Conservation (phyloP, 2,113 vertebrate species). For the Lasiurus borealis region DNA sequence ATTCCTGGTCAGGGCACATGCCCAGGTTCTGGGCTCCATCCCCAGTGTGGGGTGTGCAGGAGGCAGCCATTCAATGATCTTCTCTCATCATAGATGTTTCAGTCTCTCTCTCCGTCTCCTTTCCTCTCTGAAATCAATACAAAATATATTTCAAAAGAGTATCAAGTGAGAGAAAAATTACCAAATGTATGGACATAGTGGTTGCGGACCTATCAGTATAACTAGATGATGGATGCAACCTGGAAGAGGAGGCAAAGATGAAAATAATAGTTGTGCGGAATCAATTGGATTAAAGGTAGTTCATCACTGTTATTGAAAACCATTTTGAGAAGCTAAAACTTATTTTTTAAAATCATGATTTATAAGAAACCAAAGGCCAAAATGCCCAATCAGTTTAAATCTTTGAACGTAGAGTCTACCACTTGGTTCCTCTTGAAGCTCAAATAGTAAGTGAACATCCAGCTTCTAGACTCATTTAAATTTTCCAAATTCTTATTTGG, state of each 20-base stretch:
- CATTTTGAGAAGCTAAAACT: not conserved
- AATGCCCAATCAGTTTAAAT: not conserved
- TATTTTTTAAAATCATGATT: not conserved
- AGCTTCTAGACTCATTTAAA: not conserved
- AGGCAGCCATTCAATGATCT: too few species aligned
- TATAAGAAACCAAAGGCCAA: not conserved
- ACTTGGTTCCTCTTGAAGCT: not conserved
- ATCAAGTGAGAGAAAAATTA: conserved; percentile 4
- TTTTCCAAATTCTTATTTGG: not conserved
- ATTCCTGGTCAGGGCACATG: too few species aligned
- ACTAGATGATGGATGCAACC: not conserved
- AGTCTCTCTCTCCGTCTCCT: too few species aligned
- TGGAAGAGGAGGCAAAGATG: not conserved
- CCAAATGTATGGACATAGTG: not conserved
- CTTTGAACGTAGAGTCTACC: not conserved
- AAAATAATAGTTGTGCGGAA: not conserved
- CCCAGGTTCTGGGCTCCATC: too few species aligned
- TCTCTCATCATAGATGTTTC: too few species aligned
- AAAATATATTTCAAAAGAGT: too few species aligned
- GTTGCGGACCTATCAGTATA: not conserved
- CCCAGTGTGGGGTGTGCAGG: too few species aligned
- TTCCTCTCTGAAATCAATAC: too few species aligned
- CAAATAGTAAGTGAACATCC: not conserved
- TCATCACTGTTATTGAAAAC: conserved; percentile 20
- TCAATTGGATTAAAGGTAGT: not conserved